Evolutionary conservation across 2,888 invertebrate species (phyloP), one percentile per base, ranked within the genome.

Genomic region (Chloroclysta siterata): DNA sequence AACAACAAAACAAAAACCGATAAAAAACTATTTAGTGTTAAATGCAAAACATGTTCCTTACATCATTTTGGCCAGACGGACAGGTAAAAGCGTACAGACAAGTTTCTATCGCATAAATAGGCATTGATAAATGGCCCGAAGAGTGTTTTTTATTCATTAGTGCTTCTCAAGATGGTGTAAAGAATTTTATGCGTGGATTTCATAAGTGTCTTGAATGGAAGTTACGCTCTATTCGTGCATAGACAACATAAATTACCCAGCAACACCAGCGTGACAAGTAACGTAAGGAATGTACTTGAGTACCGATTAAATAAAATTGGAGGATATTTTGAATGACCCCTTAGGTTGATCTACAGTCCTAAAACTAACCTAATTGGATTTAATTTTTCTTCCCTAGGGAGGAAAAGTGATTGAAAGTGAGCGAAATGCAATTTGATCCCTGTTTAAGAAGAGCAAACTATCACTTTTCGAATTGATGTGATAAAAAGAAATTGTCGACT

Each of bases 241-340:
- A 22, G n/a, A n/a, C 55, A 56, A 36, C 47, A 48, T 48, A 39
- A 56, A 48, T 56, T 39, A 48, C 11, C 39, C n/a, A 42, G 39
- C n/a, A 48, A 28, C 36, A 44, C 13, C 54, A 47, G 33, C 54
- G 17, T 55, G 54, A 47, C 46, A 55, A 55, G 47, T 56, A 55
- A 48, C 39, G 47, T 55, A 47, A 47, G 36, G 47, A 56, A 56
- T 48, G 47, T 36, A 22, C 33, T 36, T 39, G 17, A 11, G 28
- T 42, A 14, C 29, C 8, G 8, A 36, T 15, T 46, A 17, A 46
- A 11, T 46, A 11, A 17, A 14, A 13, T 6, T 14, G 7, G 14
- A 42, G 14, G 7, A 14, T 42, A 42, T 42, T 42, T 5, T 42
- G 42, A 14, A 42, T 42, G 7, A 42, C 0, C 29, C 29, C 29